phyloP scores from a whole-genome alignment of 2,888 invertebrate species.

The Microplitis deprimator region DNA sequence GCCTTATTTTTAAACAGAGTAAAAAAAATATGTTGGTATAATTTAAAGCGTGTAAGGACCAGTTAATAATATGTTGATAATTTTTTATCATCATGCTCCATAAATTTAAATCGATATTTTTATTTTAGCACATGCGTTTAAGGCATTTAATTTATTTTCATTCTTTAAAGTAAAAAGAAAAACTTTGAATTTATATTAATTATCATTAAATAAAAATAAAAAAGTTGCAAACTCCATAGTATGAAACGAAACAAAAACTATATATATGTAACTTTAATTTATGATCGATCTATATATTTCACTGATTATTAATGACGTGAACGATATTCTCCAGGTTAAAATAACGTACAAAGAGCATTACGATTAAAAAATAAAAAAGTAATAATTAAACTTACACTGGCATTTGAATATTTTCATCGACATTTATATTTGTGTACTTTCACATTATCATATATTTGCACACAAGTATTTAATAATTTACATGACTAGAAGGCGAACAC shows the following conservation, averaged over 20 bases:
- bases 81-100: background rate
- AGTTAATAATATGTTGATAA: background rate
- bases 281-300: background rate
- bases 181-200: slow-evolving; percentile 13
- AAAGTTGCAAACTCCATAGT: background rate
- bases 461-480: slow-evolving; percentile 18
- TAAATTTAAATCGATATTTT: background rate
- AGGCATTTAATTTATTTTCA: background rate
- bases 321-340: background rate
- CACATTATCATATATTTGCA: slow-evolving; percentile 10
- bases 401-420: slow-evolving; percentile 16
- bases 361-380: background rate
- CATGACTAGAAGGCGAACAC: slow-evolving; percentile 23
- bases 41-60: too few relatives aligned
- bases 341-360: background rate
- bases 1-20: too few relatives aligned
- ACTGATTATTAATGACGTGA: background rate
- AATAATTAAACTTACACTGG: background rate
- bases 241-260: background rate
- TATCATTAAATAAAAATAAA: background rate
- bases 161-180: background rate
- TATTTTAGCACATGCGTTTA: background rate
- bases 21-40: too few relatives aligned
- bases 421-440: slow-evolving; percentile 23
- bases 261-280: background rate